Base-by-base conservation (phyloP, 1,140 invertebrate species). In the Plutomurus gul region DNA sequence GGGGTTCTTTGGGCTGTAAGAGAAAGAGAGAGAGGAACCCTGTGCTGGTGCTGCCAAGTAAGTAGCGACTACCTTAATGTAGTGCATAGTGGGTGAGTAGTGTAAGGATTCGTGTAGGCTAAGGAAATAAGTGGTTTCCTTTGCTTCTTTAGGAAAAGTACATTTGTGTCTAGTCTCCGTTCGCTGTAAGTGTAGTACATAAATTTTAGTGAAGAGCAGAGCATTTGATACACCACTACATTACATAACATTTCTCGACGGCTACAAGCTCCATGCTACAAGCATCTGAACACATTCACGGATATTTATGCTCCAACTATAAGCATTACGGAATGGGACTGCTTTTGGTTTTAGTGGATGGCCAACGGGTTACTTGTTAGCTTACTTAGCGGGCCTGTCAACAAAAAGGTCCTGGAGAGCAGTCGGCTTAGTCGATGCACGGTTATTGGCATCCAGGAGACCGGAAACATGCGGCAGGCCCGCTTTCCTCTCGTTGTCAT, bases 121-220 rank as follows among this genome's bases (percentile, higher is more conserved):
- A 65, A 33, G 56, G 56, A 65, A 65, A 65, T 65, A 65, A 65
- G 56, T 65, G 56, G 56, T 65, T 65, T 65, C 27, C 56, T 33
- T 33, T 56, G 13, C 27, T 6, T 65, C 27, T 33, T 36, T 36
- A 65, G 7, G 27, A 33, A 65, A 25, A 36, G 27, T 65, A 65
- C 16, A n/a, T 43, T 13, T 43, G n/a, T 43, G 39, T 8, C 10
- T 43, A 43, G 39, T 7, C 25, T 65, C n/a, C n/a, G 56, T 65
- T 65, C 27, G 36, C 13, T 16, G 22, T 33, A 65, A 65, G 56
- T 65, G 56, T 65, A 33, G 27, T 65, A 65, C 56, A 65, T 65
- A 65, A 65, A 65, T 65, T 65, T 65, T 27, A 11, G 25, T 16
- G 27, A 27, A 65, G 16, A 65, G 10, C 30, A 5, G 20, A 65